These are phyloP conservation scores for Esox lucius DNA, from an alignment of 2,797 vertebrate species.

Conservation along the genomic window DNA sequence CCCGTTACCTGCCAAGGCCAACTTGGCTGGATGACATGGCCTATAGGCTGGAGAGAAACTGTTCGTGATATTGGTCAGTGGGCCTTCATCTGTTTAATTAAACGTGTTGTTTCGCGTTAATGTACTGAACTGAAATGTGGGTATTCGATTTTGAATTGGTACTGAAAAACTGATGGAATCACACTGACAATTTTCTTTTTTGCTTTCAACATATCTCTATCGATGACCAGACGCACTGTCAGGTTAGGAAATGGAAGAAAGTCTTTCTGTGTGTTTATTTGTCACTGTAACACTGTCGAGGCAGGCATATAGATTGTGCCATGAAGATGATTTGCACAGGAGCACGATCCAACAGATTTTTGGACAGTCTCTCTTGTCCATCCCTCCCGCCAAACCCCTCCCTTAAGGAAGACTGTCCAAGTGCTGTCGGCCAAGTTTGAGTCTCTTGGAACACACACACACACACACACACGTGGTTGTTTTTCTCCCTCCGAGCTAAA, in stretches of 20 bases:
- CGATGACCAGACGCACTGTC: conserved; percentile 41
- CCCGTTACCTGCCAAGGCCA: conserved; percentile 5
- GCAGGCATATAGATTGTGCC: conserved; percentile 41
- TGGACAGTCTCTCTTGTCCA: conserved; percentile 48
- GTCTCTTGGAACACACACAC: conserved; percentile 53
- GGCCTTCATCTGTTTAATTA: background rate
- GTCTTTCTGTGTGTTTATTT: background rate
- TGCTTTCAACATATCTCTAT: background rate
- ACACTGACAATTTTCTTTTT: background rate
- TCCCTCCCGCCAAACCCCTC: conserved; percentile 25
- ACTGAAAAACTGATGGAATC: background rate
- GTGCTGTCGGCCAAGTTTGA: conserved; percentile 60
- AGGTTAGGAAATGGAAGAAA: conserved; percentile 35
- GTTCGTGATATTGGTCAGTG: background rate
- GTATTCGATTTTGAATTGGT: background rate
- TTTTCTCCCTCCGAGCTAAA: too few relatives aligned
- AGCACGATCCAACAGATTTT: conserved; percentile 64
- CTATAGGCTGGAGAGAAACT: background rate
- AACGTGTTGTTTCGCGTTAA: background rate
- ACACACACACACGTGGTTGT: conserved; percentile 20
- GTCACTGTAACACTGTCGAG: conserved; percentile 7
- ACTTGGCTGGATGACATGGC: background rate
- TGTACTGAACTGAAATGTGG: background rate
- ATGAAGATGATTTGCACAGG: conserved; percentile 53
- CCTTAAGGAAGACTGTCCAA: conserved; percentile 57